Evolutionary conservation across 2,888 invertebrate genomes (phyloP), one percentile per base, ranked within the genome.

Genomic region (Zonitis immaculata): DNA sequence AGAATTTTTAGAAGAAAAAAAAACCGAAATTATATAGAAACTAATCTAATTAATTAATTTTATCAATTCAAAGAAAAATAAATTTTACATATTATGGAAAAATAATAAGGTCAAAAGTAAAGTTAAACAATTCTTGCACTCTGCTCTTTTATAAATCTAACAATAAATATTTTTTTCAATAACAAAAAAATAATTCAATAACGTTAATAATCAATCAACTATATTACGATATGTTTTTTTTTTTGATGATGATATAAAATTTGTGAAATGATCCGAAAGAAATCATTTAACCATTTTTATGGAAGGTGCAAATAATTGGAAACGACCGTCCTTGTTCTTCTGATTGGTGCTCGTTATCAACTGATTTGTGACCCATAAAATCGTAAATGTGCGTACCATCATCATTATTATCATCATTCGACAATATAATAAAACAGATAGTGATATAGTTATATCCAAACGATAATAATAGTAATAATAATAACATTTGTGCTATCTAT

Each of bases 271-370:
- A 26, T n/a, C n/a, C n/a, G 6, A 22, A 4, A 3, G 22, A 26
- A 26, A 26, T 26, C 26, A 2, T 26, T n/a, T 26, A 26, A 16
- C 12, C 9, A 14, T n/a, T 9, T 14, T 22, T 44, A 7, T 3
- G 26, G 14, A 44, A 47, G 51, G 55, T 55, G 49, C 44, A 39
- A 48, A 48, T 45, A n/a, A n/a, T n/a, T n/a, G 20, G 44, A 44
- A 35, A 47, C 43, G 51, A 30, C 49, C 55, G 55, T 49, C 55
- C 55, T 55, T 55, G 55, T 51, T 55, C 51, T 16, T n/a, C n/a
- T n/a, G n/a, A n/a, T n/a, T n/a, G n/a, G 14, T 39, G 30, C 42
- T 49, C 16, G 39, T 39, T 51, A 55, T 55, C 55, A 32, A 20
- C n/a, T 42, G 39, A 42, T 16, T 51, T 45, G 30, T 52, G 51